Evolutionary conservation across 2,113 vertebrate genomes (phyloP).

Genomic region (Strix uralensis): DNA sequence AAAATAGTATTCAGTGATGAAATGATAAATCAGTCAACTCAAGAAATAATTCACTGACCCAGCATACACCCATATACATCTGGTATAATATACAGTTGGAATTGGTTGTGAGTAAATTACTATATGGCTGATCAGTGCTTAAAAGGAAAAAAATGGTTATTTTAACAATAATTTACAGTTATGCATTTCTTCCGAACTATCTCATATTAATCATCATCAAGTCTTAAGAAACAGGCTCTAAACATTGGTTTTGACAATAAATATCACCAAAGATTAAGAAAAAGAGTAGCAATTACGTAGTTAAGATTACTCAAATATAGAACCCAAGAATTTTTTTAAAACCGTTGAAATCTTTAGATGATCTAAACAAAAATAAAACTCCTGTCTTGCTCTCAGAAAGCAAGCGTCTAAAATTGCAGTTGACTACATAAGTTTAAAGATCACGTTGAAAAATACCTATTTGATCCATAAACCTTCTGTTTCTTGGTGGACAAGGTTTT

Average conservation of each 20-base stretch:
- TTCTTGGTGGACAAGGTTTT: not conserved
- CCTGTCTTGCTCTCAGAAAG: not conserved
- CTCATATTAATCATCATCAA: not conserved
- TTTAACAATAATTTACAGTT: not conserved
- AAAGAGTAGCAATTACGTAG: not conserved
- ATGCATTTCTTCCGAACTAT: not conserved
- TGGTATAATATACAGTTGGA: not conserved
- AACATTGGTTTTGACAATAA: not conserved
- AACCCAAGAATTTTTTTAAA: not conserved
- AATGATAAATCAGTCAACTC: not conserved
- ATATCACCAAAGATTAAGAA: not conserved
- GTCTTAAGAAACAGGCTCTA: not conserved
- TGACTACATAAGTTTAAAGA: not conserved
- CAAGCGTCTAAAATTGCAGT: not conserved
- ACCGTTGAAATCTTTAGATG: not conserved
- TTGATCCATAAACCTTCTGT: not conserved
- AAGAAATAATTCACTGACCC: not conserved
- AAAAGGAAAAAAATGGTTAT: not conserved
- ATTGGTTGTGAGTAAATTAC: not conserved
- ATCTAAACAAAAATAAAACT: not conserved
- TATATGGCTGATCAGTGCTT: not conserved
- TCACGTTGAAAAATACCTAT: not conserved
- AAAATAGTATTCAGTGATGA: not conserved
- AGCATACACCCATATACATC: not conserved
- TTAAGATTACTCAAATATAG: not conserved